phyloP scores from a whole-genome alignment of 2,888 invertebrate genomes.

The Drosophila multiciliata region DNA sequence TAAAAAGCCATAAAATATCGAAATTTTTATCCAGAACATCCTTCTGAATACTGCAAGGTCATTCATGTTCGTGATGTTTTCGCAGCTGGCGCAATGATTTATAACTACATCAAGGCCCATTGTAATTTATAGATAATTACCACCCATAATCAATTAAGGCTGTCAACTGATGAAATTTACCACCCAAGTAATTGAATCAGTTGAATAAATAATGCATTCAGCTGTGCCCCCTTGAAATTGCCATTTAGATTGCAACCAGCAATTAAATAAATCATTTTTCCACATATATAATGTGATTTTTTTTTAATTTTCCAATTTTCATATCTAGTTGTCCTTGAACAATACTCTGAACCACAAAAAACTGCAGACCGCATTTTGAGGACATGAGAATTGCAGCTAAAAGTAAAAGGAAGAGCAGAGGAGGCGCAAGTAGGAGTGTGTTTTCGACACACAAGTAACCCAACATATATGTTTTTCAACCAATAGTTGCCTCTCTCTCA shows the following conservation, averaged over 20 bases:
- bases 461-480: constrained; percentile 26
- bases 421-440: neutral
- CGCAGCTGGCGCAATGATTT: constrained; percentile 4
- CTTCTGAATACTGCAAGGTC: neutral
- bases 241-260: neutral
- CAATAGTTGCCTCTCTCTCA: constrained; percentile 10
- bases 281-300: constrained; percentile 14
- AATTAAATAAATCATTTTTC: constrained; percentile 32
- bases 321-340: constrained; percentile 14
- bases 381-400: constrained; percentile 16
- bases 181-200: constrained; percentile 21
- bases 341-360: constrained; percentile 21
- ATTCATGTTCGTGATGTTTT: neutral
- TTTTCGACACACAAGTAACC: constrained; percentile 16
- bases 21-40: neutral
- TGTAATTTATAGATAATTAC: constrained; percentile 6
- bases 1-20: neutral
- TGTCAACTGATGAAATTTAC: neutral
- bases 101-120: neutral
- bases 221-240: neutral
- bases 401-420: neutral
- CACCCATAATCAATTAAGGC: constrained; percentile 1
- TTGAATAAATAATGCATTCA: constrained; percentile 22
- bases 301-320: constrained; percentile 4
- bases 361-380: constrained; percentile 20